Evolutionary conservation across 2,113 vertebrate species (phyloP), one percentile per base, ranked within the genome.

Genomic region (Neomonachus schauinslandi): DNA sequence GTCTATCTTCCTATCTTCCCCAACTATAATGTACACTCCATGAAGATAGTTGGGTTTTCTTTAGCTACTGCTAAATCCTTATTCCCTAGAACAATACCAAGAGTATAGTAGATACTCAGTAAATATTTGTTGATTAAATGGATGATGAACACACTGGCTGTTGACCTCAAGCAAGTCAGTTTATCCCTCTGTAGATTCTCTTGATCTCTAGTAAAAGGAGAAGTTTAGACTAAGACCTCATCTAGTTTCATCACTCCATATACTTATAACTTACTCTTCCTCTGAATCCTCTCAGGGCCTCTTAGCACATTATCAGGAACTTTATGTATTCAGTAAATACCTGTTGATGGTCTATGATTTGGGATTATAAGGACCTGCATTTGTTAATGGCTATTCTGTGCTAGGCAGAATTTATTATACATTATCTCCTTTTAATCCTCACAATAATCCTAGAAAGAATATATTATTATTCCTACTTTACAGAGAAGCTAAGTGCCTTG

Each of bases 221-320:
- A 63, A 13, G 63, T 82, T 83, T 69, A 91, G 46, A 69, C 9
- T 88, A 91, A 83, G 36, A 61, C 3, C 13, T 69, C n/a, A 87
- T 33, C 59, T 9, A 69, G 22, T 88, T 91, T 91, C n/a, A 88
- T 39, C 18, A 77, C 26, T 55, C 22, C 36, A 74, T 87, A 74
- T 93, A 93, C 15, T 91, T 81, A 67, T n/a, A 95, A 42, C 22
- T 95, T 42, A 95, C n/a, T 57, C 61, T 74, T 86, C 26, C 39
- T 69, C 46, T 84, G 81, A 81, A 91, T n/a, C 14, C 33, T 19
- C 21, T 94, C n/a, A 91, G 46, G 33, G 18, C 14, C 65, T 94
- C 31, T 91, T 74, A 87, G 42, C 39, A 57, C 5, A 57, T 33
- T 85, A 65, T 72, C 22, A 67, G 39, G 36, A 81, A 87, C 2